These are phyloP conservation scores for Stichopus chloronotus DNA, from an alignment of 35 echinoderm and acorn worm genomes.

Conservation along the genomic window DNA sequence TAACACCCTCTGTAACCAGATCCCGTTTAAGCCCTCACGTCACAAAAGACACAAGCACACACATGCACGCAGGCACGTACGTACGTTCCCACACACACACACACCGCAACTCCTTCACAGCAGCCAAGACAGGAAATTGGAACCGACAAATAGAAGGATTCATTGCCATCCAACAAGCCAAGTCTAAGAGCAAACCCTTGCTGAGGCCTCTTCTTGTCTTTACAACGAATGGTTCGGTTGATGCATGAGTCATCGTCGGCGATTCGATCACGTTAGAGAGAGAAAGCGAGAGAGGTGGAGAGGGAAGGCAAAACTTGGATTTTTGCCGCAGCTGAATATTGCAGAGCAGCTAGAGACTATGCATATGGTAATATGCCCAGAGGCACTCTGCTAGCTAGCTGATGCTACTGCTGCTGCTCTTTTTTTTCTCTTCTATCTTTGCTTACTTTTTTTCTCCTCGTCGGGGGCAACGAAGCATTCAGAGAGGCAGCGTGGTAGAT, in stretches of 20 bases:
- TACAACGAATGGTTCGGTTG: not conserved
- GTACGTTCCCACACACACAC: not conserved
- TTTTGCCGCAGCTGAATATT: not conserved
- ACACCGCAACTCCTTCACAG: not conserved
- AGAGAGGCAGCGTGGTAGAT: not conserved
- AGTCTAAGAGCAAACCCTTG: conserved; percentile 1
- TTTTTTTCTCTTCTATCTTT: conserved; percentile 1
- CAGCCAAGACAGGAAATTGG: conserved; percentile 37
- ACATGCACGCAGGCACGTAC: too few species aligned
- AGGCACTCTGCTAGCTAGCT: not conserved
- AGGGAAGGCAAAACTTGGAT: too few species aligned
- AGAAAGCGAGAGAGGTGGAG: not conserved
- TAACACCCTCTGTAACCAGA: conserved; percentile 24
- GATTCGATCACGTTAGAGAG: not conserved
- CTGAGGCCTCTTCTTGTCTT: conserved; percentile 44
- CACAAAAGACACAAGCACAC: too few species aligned
- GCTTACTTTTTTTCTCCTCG: not conserved
- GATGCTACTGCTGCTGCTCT: not conserved
- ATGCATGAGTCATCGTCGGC: conserved; percentile 35
- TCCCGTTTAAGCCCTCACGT: conserved; percentile 17
- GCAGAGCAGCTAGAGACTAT: not conserved
- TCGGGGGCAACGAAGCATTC: too few species aligned
- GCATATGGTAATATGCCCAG: conserved; percentile 44
- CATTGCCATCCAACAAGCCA: conserved; percentile 7
- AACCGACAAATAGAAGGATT: conserved; percentile 33